Conservation (phyloP, 2,797 vertebrate genomes). For the Syncerus caffer region DNA sequence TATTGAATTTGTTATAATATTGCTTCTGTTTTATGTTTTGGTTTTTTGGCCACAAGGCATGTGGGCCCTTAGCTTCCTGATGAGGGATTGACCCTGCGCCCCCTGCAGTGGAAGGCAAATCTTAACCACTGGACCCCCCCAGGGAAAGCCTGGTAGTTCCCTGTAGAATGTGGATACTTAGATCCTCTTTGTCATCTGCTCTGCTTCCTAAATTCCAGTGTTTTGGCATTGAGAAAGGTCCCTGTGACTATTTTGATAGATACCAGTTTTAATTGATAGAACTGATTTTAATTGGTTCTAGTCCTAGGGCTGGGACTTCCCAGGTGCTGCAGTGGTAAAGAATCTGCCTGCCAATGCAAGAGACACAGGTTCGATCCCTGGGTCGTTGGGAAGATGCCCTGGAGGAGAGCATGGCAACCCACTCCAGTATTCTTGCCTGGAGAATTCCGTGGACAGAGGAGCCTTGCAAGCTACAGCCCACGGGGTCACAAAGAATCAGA, state of each 20-base stretch:
- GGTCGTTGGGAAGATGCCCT: neutral
- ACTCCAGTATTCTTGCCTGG: neutral
- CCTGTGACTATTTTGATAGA: neutral
- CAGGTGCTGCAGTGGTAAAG: neutral
- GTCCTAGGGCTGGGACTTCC: neutral
- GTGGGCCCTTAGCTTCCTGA: neutral
- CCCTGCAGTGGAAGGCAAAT: neutral
- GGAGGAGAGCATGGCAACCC: neutral
- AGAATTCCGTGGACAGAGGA: neutral
- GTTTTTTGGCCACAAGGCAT: neutral
- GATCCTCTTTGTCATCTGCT: neutral
- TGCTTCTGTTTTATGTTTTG: neutral
- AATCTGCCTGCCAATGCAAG: neutral
- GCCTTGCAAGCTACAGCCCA: neutral
- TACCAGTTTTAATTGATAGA: neutral
- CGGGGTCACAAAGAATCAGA: neutral
- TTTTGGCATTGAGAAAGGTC: neutral
- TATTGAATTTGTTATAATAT: neutral
- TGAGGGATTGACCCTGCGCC: neutral
- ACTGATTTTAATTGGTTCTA: neutral
- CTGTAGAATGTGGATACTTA: neutral
- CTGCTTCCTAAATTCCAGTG: neutral
- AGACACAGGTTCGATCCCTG: neutral
- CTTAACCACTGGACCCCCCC: neutral
- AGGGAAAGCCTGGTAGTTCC: neutral